Evolutionary conservation across 1,140 invertebrate genomes (phyloP), one percentile per base, ranked within the genome.

Genomic region (Pogonus chalceus): DNA sequence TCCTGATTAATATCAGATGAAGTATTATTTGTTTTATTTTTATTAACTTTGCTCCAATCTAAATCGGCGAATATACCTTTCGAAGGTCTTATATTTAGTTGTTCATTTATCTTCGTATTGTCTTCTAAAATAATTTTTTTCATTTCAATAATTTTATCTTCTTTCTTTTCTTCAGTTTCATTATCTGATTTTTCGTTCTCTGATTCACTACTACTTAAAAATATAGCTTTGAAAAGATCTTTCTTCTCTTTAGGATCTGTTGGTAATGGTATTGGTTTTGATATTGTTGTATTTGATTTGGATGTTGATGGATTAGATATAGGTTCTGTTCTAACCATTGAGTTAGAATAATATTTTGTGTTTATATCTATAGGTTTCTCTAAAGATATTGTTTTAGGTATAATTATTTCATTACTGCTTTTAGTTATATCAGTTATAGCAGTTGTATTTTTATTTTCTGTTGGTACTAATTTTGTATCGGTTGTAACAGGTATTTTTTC

Each of bases 211-310:
- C 80, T 81, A 54, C 79, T 81, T 1, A 82, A 61, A 58, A 83
- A 84, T 63, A 83, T 82, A 0, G 80, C 77, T 62, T 82, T 82
- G 52, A 79, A 83, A 2, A 83, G 62, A 64, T 82, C 80, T 56
- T 76, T 80, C 67, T 79, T 83, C 48, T 81, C 76, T 35, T 76
- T 75, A 54, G 76, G 72, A n/a, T 72, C 65, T 53, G 74, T 71
- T 1, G 69, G 70, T 58, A 72, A 66, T n/a, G 64, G 63, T 0
- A 70, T 62, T 59, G 62, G 63, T 46, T 46, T 2, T 21, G 16
- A 12, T 35, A 37, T 50, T 56, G 47, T 31, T 31, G 26, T 14
- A 31, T 31, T 31, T 14, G 14, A 7, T 7, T 7, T 31, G 4
- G 26, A 7, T 14, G 14, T 31, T 31, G 26, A 14, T 31, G 4